Conservation (phyloP, 2,888 invertebrate species). For the Resseliella maxima region DNA sequence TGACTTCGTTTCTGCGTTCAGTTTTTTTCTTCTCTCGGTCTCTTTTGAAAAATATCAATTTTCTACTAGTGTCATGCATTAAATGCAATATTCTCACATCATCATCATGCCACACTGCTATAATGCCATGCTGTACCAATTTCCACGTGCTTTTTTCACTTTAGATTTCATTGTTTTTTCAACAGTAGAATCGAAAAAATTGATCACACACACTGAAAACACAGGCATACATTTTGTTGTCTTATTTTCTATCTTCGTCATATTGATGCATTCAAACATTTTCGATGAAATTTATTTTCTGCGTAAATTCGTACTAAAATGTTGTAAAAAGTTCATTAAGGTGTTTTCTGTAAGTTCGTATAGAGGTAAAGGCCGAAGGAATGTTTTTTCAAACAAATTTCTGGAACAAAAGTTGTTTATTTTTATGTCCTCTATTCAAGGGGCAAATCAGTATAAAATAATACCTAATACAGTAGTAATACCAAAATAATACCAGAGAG, state of each 20-base stretch:
- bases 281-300: too few species aligned
- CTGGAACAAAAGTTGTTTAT: too few species aligned
- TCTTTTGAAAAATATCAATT: neutral
- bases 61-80: neutral
- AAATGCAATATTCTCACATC: neutral
- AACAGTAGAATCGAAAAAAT: neutral
- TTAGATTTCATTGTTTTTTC: neutral
- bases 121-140: neutral
- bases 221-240: neutral
- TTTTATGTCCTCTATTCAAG: too few species aligned
- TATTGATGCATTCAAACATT: neutral
- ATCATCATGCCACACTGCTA: neutral
- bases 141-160: slow-evolving; percentile 6
- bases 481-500: too few species aligned
- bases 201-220: neutral
- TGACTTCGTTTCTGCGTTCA: neutral
- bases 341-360: too few species aligned
- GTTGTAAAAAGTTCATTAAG: too few species aligned
- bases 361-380: too few species aligned
- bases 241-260: neutral
- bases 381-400: too few species aligned
- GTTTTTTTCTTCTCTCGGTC: neutral
- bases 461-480: too few species aligned
- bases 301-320: too few species aligned
- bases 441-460: too few species aligned